Conservation (phyloP, 2,113 vertebrate genomes). For the Rhinoptilus africanus region DNA sequence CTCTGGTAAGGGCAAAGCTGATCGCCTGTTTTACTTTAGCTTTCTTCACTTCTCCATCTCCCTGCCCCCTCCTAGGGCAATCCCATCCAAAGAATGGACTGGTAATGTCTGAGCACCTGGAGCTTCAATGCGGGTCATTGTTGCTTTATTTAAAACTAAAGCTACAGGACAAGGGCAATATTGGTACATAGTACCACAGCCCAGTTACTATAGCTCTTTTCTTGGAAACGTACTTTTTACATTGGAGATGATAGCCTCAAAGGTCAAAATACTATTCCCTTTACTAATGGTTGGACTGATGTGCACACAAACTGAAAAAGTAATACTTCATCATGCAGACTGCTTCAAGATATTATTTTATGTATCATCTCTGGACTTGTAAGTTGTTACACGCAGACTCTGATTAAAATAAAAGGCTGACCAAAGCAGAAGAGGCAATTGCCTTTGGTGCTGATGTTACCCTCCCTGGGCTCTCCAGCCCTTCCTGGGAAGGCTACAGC, state of each 20-base stretch:
- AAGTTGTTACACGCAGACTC: background rate
- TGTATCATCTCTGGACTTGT: background rate
- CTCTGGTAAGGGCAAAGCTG: background rate
- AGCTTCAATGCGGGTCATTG: background rate
- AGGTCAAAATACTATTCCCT: background rate
- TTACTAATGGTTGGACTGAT: background rate
- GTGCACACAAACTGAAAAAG: background rate
- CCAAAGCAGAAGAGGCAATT: background rate
- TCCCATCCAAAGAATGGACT: background rate
- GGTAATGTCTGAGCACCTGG: background rate
- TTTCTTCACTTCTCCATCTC: background rate
- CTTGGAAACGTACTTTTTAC: background rate
- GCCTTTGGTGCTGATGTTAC: background rate
- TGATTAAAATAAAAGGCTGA: background rate
- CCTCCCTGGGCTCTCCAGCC: background rate
- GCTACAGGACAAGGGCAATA: background rate
- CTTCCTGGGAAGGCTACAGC: background rate
- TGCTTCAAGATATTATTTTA: background rate
- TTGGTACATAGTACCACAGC: background rate
- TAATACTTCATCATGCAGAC: background rate
- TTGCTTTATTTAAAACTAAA: background rate
- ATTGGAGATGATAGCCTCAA: background rate
- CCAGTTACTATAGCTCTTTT: background rate
- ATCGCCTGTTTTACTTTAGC: background rate
- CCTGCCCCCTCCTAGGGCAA: background rate